Evolutionary conservation across 2,797 vertebrate species (phyloP).

Genomic region (Dendrocincla fuliginosa): DNA sequence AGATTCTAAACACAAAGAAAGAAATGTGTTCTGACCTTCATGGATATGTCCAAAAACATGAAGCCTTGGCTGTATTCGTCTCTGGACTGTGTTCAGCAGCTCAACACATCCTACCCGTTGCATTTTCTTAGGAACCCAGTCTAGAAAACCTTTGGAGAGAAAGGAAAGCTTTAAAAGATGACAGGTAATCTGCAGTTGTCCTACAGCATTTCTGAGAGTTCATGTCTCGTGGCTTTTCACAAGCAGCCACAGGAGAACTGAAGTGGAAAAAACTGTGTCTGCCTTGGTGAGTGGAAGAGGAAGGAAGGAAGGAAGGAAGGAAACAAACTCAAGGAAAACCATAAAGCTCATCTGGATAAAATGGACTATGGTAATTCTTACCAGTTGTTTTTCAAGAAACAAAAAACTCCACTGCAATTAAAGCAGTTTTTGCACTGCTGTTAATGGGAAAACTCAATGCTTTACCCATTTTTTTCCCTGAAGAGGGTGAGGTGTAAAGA

Average conservation of each 20-base stretch:
- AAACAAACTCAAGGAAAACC: neutral
- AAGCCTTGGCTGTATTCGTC: constrained; percentile 91
- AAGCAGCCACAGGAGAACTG: neutral
- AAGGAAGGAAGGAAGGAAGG: neutral
- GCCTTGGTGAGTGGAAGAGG: neutral
- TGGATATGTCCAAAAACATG: constrained; percentile 98
- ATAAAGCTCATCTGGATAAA: neutral
- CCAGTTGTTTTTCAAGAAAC: neutral
- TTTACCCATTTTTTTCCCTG: neutral
- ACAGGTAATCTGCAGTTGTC: neutral
- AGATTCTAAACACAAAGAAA: neutral
- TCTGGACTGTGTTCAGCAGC: constrained; percentile 94
- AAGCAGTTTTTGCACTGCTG: neutral
- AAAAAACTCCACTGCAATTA: neutral
- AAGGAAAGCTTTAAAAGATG: neutral
- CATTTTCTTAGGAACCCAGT: constrained; percentile 98
- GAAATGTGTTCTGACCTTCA: constrained; percentile 83
- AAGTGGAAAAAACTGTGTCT: neutral
- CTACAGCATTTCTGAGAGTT: neutral
- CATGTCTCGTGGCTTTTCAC: neutral
- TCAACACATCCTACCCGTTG: constrained; percentile 96
- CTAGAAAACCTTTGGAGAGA: constrained; percentile 86
- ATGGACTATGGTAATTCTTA: neutral
- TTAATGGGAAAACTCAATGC: neutral
- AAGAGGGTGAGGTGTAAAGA: neutral